A percentile compares a stretch with the other conserved stretches of the same genome.
Evolutionary conservation across 2,113 vertebrate genomes (phyloP).

Genomic region (Mustela lutreola): DNA sequence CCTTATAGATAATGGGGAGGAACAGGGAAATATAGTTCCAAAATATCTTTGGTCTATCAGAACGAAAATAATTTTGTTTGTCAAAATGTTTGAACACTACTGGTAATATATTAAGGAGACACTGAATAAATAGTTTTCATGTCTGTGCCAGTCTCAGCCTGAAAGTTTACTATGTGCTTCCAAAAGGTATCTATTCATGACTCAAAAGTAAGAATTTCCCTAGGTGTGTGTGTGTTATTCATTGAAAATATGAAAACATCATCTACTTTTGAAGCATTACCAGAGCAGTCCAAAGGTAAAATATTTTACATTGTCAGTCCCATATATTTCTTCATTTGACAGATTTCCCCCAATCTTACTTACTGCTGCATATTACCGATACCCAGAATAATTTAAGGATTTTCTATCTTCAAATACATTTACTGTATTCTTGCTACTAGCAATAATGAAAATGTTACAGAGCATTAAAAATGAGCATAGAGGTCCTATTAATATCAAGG

Average conservation of each 20-base stretch:
- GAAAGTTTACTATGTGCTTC: not conserved
- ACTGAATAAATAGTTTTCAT: not conserved
- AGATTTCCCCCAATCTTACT: not conserved
- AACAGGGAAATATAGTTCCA: not conserved
- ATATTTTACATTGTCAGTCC: not conserved
- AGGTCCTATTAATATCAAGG: not conserved
- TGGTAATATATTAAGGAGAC: not conserved
- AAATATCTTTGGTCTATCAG: not conserved
- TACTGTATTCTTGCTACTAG: not conserved
- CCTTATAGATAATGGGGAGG: not conserved
- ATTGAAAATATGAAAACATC: not conserved
- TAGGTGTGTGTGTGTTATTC: not conserved
- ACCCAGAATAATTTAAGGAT: not conserved
- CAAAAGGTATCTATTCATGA: not conserved
- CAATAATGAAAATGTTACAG: not conserved
- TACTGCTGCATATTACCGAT: not conserved
- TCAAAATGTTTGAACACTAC: not conserved
- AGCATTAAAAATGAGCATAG: not conserved
- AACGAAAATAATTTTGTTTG: not conserved
- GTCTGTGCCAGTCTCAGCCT: conserved; percentile 6
- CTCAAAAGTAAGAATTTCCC: not conserved
- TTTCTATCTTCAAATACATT: not conserved
- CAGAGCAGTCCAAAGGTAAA: not conserved
- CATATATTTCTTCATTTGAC: not conserved
- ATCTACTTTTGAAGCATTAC: not conserved